These are phyloP conservation scores for Lutjanus campechanus DNA, from an alignment of 2,797 vertebrate genomes.

Conservation along the genomic window DNA sequence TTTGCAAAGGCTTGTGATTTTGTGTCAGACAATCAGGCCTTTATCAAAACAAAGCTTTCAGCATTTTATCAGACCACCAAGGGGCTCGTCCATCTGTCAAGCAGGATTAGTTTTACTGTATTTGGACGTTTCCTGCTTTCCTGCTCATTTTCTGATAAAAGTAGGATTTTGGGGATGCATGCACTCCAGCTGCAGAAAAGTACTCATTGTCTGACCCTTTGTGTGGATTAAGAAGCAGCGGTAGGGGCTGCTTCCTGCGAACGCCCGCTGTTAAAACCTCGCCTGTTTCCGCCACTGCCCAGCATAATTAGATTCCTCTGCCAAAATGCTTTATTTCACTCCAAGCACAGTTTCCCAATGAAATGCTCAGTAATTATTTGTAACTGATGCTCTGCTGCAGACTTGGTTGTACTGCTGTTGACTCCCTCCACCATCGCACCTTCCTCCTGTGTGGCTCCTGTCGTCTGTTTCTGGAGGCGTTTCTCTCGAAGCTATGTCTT, in stretches of 20 bases:
- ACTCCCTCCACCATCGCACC: constrained; percentile 4
- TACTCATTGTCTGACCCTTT: constrained; percentile 56
- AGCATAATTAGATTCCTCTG: constrained; percentile 55
- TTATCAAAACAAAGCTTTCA: constrained; percentile 36
- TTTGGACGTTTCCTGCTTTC: constrained; percentile 37
- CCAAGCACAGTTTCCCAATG: constrained; percentile 35
- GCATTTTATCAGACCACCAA: constrained; percentile 15
- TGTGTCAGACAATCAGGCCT: constrained; percentile 13
- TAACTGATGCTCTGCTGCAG: constrained; percentile 32
- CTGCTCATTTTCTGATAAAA: constrained; percentile 48
- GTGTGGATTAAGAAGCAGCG: constrained; percentile 53
- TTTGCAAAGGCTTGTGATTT: constrained; percentile 6
- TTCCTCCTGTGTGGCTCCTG: constrained; percentile 24
- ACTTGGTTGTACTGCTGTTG: constrained; percentile 24
- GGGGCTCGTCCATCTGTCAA: constrained; percentile 43
- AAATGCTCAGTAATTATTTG: constrained; percentile 36
- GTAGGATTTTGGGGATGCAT: constrained; percentile 35
- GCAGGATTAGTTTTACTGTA: constrained; percentile 53
- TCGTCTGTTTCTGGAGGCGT: constrained; percentile 33
- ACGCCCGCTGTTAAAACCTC: constrained; percentile 49
- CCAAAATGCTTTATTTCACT: constrained; percentile 57
- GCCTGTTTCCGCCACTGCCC: constrained; percentile 28
- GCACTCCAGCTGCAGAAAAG: constrained; percentile 23
- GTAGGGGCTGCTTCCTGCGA: constrained; percentile 38
- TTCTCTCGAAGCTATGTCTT: constrained; percentile 41